These are phyloP conservation scores for Eupelmus urozonus DNA, from an alignment of 2,888 invertebrate genomes.

Conservation along the genomic window DNA sequence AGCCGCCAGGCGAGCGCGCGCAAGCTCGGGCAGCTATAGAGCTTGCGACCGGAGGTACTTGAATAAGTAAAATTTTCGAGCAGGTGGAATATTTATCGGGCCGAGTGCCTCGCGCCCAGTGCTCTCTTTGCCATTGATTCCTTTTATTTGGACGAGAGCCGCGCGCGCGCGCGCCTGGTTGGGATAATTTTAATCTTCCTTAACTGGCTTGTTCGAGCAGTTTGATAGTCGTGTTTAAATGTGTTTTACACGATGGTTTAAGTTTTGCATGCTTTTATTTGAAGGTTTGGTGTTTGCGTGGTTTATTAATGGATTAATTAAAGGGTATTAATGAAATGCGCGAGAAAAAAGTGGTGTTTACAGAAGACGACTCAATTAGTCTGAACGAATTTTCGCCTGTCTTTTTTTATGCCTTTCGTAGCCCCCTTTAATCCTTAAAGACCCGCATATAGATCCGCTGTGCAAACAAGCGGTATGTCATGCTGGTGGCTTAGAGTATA, in stretches of 20 bases:
- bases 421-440: constrained; percentile 39
- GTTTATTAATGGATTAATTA: too few relatives aligned
- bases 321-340: too few relatives aligned
- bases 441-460: constrained; percentile 22
- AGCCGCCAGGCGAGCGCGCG: not conserved
- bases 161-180: not conserved
- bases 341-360: too few relatives aligned
- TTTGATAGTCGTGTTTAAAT: too few relatives aligned
- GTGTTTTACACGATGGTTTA: too few relatives aligned
- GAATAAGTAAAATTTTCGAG: constrained; percentile 36
- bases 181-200: not conserved
- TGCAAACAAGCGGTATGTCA: constrained; percentile 21
- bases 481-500: constrained; percentile 28
- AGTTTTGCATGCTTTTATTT: too few relatives aligned
- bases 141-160: not conserved
- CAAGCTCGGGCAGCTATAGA: too few relatives aligned
- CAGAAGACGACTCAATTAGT: too few relatives aligned
- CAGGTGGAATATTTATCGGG: constrained; percentile 31
- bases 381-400: too few relatives aligned
- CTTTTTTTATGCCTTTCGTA: not conserved
- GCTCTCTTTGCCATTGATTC: constrained; percentile 14
- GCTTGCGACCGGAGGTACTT: too few relatives aligned
- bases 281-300: too few relatives aligned
- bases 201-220: too few relatives aligned
- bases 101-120: not conserved